Evolutionary conservation across 2,797 vertebrate genomes (phyloP).

Genomic region (Peromyscus melanophrys): DNA sequence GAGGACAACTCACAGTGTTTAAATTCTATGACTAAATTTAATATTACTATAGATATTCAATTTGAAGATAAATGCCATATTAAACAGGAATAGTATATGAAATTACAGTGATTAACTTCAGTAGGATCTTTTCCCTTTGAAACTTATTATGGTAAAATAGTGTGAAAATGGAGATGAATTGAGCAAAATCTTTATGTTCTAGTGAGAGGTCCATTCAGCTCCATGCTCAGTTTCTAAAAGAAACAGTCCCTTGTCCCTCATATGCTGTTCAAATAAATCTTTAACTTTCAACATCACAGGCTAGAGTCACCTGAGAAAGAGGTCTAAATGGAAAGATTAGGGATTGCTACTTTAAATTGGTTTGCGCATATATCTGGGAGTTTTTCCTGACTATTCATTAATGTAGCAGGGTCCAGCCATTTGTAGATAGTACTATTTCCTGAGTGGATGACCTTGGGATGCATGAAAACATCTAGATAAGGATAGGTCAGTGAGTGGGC

Average conservation of each 20-base stretch:
- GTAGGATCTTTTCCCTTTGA: neutral
- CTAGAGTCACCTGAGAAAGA: neutral
- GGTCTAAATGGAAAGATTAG: neutral
- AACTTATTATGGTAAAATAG: neutral
- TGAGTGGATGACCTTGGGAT: neutral
- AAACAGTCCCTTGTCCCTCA: neutral
- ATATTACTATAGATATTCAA: neutral
- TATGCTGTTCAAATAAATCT: neutral
- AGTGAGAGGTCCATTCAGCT: neutral
- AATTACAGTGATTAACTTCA: neutral
- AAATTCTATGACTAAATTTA: neutral
- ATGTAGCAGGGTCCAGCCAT: neutral
- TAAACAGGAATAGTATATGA: neutral
- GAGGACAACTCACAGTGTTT: neutral
- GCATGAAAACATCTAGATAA: neutral
- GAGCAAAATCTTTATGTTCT: neutral
- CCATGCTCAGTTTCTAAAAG: neutral
- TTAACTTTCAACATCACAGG: neutral
- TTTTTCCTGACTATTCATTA: neutral
- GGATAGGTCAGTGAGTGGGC: neutral
- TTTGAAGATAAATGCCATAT: neutral
- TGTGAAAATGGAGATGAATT: too few species aligned
- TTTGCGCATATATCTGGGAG: neutral
- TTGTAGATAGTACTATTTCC: neutral
- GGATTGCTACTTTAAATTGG: neutral